Conservation (phyloP, 2,888 invertebrate genomes). For the Ophraella communa region DNA sequence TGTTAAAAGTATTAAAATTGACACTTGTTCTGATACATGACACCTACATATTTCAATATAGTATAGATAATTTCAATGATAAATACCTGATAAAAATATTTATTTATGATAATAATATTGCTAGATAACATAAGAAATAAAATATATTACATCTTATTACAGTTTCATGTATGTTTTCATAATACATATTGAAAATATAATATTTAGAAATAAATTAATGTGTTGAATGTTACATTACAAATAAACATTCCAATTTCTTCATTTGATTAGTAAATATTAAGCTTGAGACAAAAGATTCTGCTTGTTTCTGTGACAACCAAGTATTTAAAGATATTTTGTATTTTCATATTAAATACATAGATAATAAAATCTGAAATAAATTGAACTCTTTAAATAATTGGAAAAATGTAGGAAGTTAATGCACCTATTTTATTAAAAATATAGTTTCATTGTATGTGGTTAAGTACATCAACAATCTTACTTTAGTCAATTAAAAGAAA, state of each 20-base stretch:
- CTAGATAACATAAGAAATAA: conserved; percentile 12
- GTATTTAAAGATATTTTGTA: too few species aligned
- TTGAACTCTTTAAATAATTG: too few species aligned
- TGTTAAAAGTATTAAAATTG: not conserved
- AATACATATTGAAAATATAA: not conserved
- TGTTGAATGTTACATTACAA: not conserved
- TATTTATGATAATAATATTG: conserved; percentile 18
- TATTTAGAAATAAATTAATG: not conserved
- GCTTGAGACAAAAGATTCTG: too few species aligned
- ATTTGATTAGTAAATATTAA: too few species aligned
- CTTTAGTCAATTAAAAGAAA: conserved; percentile 15
- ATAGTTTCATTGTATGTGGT: not conserved
- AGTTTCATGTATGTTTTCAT: conserved; percentile 4
- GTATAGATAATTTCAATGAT: conserved; percentile 17
- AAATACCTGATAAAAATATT: conserved; percentile 29
- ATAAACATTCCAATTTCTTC: too few species aligned
- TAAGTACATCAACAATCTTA: not conserved
- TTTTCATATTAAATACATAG: too few species aligned
- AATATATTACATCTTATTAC: conserved; percentile 2
- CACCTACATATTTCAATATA: conserved; percentile 2
- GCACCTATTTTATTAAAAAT: not conserved
- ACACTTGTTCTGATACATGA: not conserved
- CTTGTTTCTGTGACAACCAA: too few species aligned
- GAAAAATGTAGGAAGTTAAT: too few species aligned
- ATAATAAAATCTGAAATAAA: too few species aligned